Percentiles rank a stretch among this genome's conserved stretches.
Evolutionary conservation across 2,113 vertebrate genomes (phyloP).

Genomic region (Nannobrachium achirus): DNA sequence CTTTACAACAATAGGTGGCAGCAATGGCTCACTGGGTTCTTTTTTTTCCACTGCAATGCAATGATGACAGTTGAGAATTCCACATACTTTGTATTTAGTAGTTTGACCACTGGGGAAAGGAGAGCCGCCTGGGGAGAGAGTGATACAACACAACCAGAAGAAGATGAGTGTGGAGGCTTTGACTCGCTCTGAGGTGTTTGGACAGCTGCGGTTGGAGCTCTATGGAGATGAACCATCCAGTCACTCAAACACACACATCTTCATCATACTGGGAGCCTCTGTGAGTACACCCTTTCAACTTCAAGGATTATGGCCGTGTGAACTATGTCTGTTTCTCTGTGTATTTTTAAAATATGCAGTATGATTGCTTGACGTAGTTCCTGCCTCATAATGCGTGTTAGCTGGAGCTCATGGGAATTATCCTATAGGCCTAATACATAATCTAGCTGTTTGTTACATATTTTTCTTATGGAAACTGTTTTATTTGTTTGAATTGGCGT

Average conservation of each 20-base stretch:
- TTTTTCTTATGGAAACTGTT: not conserved
- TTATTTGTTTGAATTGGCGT: not conserved
- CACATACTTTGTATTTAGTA: not conserved
- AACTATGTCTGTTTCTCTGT: not conserved
- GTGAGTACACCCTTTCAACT: conserved; percentile 74
- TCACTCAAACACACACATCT: conserved; percentile 74
- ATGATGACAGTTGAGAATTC: conserved; percentile 35
- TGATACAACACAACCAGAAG: conserved; percentile 11
- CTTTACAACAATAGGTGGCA: conserved; percentile 59
- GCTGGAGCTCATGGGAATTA: not conserved
- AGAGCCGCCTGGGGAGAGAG: not conserved
- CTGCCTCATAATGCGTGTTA: not conserved
- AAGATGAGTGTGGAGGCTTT: conserved; percentile 58
- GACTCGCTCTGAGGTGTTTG: conserved; percentile 81
- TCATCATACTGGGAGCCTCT: conserved; percentile 88
- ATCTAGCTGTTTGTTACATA: not conserved
- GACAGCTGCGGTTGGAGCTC: conserved; percentile 83
- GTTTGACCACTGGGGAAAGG: not conserved
- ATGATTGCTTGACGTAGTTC: not conserved
- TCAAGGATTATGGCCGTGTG: not conserved
- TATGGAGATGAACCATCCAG: conserved; percentile 74
- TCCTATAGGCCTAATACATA: not conserved
- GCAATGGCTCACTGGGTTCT: conserved; percentile 21
- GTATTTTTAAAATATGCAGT: not conserved
- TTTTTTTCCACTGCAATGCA: conserved; percentile 33